A percentile compares a stretch with the other conserved stretches of the same genome.
These are phyloP conservation scores for Ctenochaetus hawaiiensis DNA, from an alignment of 2,797 vertebrate species.

Conservation along the genomic window DNA sequence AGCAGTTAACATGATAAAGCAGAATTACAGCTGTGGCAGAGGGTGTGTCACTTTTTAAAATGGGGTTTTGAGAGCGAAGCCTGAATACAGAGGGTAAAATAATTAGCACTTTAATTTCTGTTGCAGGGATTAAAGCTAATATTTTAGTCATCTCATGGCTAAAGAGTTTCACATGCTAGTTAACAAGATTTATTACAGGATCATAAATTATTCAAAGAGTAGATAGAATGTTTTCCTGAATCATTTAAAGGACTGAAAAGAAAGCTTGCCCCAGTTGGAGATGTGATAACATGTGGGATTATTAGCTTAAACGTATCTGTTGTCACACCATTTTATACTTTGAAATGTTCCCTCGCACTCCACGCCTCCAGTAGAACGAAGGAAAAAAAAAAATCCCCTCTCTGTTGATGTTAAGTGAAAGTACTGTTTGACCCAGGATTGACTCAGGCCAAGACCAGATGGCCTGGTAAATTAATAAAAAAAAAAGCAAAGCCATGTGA, in stretches of 20 bases:
- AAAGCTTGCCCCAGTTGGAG: constrained; percentile 53
- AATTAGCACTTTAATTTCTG: neutral
- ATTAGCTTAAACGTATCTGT: constrained; percentile 62
- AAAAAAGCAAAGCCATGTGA: constrained; percentile 55
- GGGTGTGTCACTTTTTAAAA: neutral
- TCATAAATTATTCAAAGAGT: constrained; percentile 13
- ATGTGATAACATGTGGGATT: constrained; percentile 71
- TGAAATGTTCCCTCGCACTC: constrained; percentile 41
- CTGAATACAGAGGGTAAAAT: neutral
- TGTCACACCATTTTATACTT: constrained; percentile 62
- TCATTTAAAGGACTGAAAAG: constrained; percentile 47
- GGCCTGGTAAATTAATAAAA: constrained; percentile 70
- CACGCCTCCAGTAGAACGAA: constrained; percentile 1
- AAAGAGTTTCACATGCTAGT: neutral
- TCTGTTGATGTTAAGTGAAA: constrained; percentile 69
- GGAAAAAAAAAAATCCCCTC: constrained; percentile 11
- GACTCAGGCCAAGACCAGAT: constrained; percentile 75
- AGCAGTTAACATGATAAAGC: neutral
- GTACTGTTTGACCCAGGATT: constrained; percentile 72
- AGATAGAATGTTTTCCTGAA: constrained; percentile 14
- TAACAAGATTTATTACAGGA: constrained; percentile 14
- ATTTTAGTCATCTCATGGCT: neutral
- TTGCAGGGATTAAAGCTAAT: neutral
- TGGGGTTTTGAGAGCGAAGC: neutral
- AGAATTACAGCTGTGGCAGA: constrained; percentile 11